A percentile compares a stretch with the other conserved stretches of the same genome.
phyloP scores from a whole-genome alignment of 2,797 vertebrate genomes.

The Scyliorhinus canicula region DNA sequence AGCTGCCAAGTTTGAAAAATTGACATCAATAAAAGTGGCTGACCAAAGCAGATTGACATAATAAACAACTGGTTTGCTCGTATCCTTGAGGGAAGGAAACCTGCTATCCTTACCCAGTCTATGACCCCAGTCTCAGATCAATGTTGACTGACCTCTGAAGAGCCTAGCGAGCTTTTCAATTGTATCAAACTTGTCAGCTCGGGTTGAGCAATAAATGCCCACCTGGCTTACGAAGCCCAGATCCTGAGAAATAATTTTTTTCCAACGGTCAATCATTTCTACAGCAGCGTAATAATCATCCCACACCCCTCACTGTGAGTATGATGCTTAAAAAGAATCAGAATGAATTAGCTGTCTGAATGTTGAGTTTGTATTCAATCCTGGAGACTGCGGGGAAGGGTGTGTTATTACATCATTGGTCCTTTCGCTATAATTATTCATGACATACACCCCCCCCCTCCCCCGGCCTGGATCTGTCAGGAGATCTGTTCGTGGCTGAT shows the following conservation, averaged over 20 bases:
- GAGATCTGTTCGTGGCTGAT: not conserved
- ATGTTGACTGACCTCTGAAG: not conserved
- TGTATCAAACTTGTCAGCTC: not conserved
- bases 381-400: not conserved
- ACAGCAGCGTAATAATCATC: not conserved
- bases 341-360: not conserved
- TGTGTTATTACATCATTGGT: not conserved
- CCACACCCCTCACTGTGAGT: not conserved
- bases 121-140: not conserved
- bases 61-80: not conserved
- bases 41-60: not conserved
- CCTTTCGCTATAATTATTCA: not conserved
- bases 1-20: not conserved
- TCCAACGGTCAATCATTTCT: too few species aligned
- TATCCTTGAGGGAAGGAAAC: not conserved
- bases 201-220: not conserved
- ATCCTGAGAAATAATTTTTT: not conserved
- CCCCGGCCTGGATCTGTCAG: not conserved
- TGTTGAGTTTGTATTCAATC: not conserved
- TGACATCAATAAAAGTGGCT: not conserved
- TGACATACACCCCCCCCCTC: not conserved
- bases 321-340: not conserved
- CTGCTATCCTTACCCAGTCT: not conserved
- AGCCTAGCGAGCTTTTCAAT: not conserved
- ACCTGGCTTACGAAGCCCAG: not conserved